Percentiles rank a stretch among this genome's conserved stretches.
Conservation (phyloP, 2,888 invertebrate species). For the Andrena chrysosceles region DNA sequence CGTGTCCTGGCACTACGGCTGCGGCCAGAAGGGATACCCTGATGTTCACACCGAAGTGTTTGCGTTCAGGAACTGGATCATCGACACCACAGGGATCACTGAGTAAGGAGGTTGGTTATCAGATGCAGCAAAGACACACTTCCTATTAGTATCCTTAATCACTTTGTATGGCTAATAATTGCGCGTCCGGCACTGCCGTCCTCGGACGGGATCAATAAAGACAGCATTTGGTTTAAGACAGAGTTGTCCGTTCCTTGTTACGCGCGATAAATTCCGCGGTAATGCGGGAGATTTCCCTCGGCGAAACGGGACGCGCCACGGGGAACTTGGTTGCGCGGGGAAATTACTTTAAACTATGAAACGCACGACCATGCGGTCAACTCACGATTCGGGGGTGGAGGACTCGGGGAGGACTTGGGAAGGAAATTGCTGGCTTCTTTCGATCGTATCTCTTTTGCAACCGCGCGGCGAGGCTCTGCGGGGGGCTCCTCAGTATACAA, state of each 20-base stretch:
- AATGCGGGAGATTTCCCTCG: background rate
- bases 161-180: background rate
- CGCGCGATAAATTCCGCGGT: background rate
- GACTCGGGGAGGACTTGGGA: background rate
- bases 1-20: constrained; percentile 86
- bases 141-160: background rate
- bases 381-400: background rate
- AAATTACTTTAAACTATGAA: background rate
- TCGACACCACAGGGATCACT: constrained; percentile 31
- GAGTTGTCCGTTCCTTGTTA: background rate
- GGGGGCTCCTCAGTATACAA: too few relatives aligned
- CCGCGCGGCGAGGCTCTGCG: too few relatives aligned
- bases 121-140: background rate
- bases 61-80: constrained; percentile 84
- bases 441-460: too few relatives aligned
- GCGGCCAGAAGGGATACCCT: constrained; percentile 85
- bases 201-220: background rate
- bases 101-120: background rate
- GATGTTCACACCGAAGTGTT: constrained; percentile 86
- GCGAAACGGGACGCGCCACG: background rate
- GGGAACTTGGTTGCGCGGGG: background rate
- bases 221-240: background rate
- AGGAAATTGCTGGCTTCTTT: too few relatives aligned
- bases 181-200: background rate
- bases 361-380: background rate